Conservation (phyloP, 2,888 invertebrate species). For the Oxytorus armatus region DNA sequence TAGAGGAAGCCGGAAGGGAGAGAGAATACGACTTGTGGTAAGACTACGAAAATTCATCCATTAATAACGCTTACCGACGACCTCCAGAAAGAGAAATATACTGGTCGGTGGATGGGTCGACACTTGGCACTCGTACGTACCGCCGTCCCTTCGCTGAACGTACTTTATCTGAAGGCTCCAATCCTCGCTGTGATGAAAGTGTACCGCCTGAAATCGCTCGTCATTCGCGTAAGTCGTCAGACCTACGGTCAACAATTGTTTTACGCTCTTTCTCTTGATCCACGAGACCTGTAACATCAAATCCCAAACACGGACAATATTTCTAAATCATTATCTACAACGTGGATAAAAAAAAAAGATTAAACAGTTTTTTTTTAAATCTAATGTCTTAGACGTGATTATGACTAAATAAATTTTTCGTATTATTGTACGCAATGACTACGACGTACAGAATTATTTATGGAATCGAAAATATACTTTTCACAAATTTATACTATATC, state of each 20-base stretch:
- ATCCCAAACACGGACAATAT: background rate
- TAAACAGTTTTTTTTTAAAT: too few relatives aligned
- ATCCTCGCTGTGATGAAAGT: slow-evolving; percentile 95
- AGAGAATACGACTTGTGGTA: slow-evolving; percentile 41
- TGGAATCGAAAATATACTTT: slow-evolving; percentile 14
- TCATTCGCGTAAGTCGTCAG: slow-evolving; percentile 95
- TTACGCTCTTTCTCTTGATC: slow-evolving; percentile 93
- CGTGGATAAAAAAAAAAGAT: background rate
- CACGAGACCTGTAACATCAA: slow-evolving; percentile 89
- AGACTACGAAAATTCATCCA: slow-evolving; percentile 60
- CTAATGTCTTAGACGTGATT: background rate
- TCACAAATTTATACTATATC: slow-evolving; percentile 9
- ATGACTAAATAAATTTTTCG: background rate
- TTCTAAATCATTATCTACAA: background rate
- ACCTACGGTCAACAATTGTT: slow-evolving; percentile 93
- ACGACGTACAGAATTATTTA: background rate
- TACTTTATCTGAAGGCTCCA: slow-evolving; percentile 96
- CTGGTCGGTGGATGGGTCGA: slow-evolving; percentile 96
- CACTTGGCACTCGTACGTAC: slow-evolving; percentile 95
- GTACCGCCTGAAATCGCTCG: slow-evolving; percentile 94
- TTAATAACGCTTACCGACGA: slow-evolving; percentile 91
- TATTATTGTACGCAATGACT: background rate
- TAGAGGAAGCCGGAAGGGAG: slow-evolving; percentile 21
- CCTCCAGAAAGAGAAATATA: slow-evolving; percentile 93
- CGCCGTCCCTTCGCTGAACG: slow-evolving; percentile 94